phyloP scores from a whole-genome alignment of 2,113 vertebrate species.

The Toxostoma redivivum region DNA sequence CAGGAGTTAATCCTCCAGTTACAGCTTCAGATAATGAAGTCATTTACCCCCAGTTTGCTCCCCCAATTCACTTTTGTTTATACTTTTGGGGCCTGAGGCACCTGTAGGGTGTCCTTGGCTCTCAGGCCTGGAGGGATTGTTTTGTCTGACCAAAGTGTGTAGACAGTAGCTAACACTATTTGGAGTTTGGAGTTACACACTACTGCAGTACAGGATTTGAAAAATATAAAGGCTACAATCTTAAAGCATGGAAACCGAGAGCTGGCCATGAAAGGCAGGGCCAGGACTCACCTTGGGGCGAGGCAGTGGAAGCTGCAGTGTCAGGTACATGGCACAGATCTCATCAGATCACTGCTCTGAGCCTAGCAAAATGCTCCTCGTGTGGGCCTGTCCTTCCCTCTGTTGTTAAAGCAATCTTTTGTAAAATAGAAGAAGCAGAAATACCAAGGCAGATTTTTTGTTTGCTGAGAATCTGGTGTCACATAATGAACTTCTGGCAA shows the following conservation, averaged over 20 bases:
- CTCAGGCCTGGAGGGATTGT: neutral
- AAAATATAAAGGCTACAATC: neutral
- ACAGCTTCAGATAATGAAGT: neutral
- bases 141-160: neutral
- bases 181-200: neutral
- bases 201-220: neutral
- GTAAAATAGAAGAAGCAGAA: neutral
- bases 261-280: neutral
- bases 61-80: neutral
- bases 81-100: neutral
- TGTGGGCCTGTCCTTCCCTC: neutral
- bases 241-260: neutral
- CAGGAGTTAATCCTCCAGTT: neutral
- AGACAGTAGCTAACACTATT: rapidly evolving
- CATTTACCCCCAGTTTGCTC: neutral
- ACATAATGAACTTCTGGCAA: neutral
- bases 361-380: neutral
- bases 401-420: neutral
- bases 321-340: neutral
- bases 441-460: rapidly evolving
- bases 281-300: rapidly evolving
- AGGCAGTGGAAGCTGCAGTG: neutral
- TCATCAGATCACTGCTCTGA: neutral
- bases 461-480: neutral
- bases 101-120: neutral